Conservation (phyloP, 2,888 invertebrate genomes). For the Drosophila antonietae region DNA sequence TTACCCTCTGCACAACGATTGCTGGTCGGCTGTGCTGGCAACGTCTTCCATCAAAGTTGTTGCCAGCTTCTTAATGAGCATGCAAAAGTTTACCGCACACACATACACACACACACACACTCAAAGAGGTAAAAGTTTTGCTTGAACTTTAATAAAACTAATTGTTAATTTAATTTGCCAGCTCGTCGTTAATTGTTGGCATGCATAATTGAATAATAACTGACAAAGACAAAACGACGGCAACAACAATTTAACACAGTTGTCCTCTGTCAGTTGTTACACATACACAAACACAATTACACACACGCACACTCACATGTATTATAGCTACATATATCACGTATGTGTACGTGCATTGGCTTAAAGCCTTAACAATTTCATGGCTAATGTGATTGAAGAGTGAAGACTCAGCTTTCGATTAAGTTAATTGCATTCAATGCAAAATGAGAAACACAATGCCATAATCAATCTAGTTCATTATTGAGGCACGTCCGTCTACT, state of each 20-base stretch:
- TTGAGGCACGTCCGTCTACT: not conserved
- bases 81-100: constrained; percentile 65
- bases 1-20: constrained; percentile 40
- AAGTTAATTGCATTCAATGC: constrained; percentile 27
- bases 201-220: constrained; percentile 83
- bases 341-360: not conserved
- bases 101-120: not conserved
- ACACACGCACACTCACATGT: not conserved
- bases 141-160: constrained; percentile 83
- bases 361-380: constrained; percentile 21
- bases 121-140: constrained; percentile 51
- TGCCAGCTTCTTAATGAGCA: constrained; percentile 72
- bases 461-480: constrained; percentile 29
- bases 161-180: constrained; percentile 84
- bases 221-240: constrained; percentile 50
- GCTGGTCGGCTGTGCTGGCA: constrained; percentile 35
- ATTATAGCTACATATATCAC: not conserved
- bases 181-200: constrained; percentile 81
- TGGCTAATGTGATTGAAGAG: constrained; percentile 15
- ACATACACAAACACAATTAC: constrained; percentile 2
- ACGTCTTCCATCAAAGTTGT: constrained; percentile 59
- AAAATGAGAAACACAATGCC: not conserved
- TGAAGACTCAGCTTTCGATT: constrained; percentile 9
- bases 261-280: constrained; percentile 31
- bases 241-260: constrained; percentile 20